Evolutionary conservation across 2,888 invertebrate species (phyloP).

Genomic region (Parnassius apollo): DNA sequence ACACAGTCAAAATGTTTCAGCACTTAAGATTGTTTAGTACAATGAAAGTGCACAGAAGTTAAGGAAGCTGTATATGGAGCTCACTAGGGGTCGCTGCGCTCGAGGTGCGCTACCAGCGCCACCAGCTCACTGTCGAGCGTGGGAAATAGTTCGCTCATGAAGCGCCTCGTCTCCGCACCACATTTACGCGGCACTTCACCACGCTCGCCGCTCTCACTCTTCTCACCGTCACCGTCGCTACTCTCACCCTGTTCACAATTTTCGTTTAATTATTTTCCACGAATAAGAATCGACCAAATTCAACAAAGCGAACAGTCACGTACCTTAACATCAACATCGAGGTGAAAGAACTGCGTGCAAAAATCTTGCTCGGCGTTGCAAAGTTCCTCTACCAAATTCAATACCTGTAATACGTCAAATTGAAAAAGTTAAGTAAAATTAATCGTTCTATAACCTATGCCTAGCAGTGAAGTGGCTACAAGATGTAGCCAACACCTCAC

Average conservation of each 20-base stretch:
- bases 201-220: conserved; percentile 33
- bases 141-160: conserved; percentile 95
- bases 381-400: conserved; percentile 93
- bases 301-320: not conserved
- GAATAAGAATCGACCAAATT: not conserved
- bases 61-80: conserved; percentile 40
- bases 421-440: conserved; percentile 12
- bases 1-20: too few relatives aligned
- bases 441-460: too few relatives aligned
- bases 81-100: conserved; percentile 94
- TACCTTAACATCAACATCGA: conserved; percentile 81
- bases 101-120: conserved; percentile 91
- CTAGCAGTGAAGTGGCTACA: too few relatives aligned
- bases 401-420: conserved; percentile 74
- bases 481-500: too few relatives aligned
- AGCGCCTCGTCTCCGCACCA: conserved; percentile 85
- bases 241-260: conserved; percentile 38
- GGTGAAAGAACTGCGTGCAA: conserved; percentile 94
- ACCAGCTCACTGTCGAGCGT: conserved; percentile 92
- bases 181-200: conserved; percentile 38
- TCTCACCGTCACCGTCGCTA: conserved; percentile 45
- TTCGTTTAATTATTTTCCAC: not conserved
- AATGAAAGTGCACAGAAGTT: too few relatives aligned
- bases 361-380: conserved; percentile 97
- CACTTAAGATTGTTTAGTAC: too few relatives aligned